Conservation (phyloP, 2,888 invertebrate species). For the Drosophila sordidapex region DNA sequence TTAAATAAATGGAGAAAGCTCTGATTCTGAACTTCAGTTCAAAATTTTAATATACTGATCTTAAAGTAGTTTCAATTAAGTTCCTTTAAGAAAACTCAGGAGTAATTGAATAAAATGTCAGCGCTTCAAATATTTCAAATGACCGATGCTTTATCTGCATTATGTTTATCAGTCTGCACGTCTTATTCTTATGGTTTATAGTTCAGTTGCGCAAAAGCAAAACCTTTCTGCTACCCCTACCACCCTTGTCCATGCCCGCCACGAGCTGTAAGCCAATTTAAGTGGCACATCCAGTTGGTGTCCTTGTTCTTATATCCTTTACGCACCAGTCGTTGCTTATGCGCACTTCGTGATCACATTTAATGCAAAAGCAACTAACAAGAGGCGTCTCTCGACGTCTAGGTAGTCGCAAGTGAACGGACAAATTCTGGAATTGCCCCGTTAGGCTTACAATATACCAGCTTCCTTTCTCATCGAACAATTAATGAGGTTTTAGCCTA, state of each 20-base stretch:
- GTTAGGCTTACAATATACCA: neutral
- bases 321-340: slow-evolving; percentile 53
- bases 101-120: neutral
- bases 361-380: slow-evolving; percentile 21
- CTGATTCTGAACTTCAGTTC: neutral
- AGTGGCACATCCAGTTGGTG: slow-evolving; percentile 28
- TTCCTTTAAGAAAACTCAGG: neutral
- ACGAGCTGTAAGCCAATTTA: slow-evolving; percentile 26
- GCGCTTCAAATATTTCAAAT: slow-evolving; percentile 2
- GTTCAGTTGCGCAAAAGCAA: slow-evolving; percentile 46
- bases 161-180: slow-evolving; percentile 59
- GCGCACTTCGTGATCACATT: slow-evolving; percentile 69
- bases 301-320: slow-evolving; percentile 51
- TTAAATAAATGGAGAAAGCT: neutral
- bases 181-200: slow-evolving; percentile 56
- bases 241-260: neutral
- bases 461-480: neutral
- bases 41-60: neutral
- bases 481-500: neutral
- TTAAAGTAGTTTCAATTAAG: neutral
- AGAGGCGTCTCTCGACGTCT: too few relatives aligned
- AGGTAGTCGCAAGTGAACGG: neutral
- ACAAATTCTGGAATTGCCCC: neutral
- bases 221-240: slow-evolving; percentile 5
- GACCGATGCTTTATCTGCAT: slow-evolving; percentile 32